These are phyloP conservation scores for Trochalopteron elliotii DNA, from an alignment of 2,113 vertebrate species.

Conservation along the genomic window DNA sequence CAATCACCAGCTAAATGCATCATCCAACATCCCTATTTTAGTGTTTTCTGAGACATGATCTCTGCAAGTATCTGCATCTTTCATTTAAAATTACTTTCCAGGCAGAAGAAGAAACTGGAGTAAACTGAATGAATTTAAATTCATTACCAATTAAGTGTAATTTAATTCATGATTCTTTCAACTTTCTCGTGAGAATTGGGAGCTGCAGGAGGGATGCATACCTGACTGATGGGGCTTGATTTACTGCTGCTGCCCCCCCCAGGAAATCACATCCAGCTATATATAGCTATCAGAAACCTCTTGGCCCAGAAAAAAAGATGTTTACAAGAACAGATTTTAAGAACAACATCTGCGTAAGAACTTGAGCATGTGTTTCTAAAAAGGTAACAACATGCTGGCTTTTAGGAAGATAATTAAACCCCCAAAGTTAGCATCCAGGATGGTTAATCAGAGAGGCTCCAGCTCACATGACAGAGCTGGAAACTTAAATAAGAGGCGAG, in stretches of 20 bases:
- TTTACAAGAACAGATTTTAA: conserved; percentile 14
- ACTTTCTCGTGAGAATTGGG: conserved; percentile 8
- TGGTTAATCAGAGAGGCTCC: background rate
- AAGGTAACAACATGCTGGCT: background rate
- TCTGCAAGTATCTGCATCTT: background rate
- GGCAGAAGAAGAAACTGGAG: background rate
- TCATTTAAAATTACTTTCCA: background rate
- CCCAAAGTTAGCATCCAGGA: background rate
- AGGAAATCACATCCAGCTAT: background rate
- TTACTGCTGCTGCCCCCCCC: background rate
- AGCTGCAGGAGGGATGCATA: conserved; percentile 1
- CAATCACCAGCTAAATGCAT: background rate
- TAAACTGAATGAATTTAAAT: conserved; percentile 57
- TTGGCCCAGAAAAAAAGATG: background rate
- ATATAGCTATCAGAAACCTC: conserved; percentile 15
- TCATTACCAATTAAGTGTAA: conserved; percentile 54
- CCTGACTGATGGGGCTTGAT: conserved; percentile 22
- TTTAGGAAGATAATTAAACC: conserved; percentile 22
- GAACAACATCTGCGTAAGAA: conserved; percentile 20
- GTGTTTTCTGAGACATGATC: background rate
- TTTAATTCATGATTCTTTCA: conserved; percentile 43
- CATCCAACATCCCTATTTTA: background rate
- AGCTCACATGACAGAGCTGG: background rate
- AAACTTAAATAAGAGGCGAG: background rate
- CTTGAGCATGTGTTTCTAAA: conserved; percentile 15